phyloP scores from a whole-genome alignment of 2,797 vertebrate genomes.

The Dallia pectoralis region DNA sequence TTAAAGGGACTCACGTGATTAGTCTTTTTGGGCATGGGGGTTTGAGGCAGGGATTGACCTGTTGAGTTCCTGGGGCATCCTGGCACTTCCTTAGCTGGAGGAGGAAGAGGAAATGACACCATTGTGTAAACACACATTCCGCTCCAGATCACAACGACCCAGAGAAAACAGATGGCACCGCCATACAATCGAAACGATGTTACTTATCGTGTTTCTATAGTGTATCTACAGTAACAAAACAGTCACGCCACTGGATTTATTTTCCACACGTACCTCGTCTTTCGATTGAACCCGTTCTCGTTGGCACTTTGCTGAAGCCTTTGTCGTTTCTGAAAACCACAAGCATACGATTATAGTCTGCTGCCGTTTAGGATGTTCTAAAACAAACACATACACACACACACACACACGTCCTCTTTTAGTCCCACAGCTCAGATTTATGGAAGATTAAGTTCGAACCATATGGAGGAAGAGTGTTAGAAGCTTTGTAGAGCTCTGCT shows the following conservation, averaged over 20 bases:
- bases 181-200: not conserved
- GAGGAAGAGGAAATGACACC: conserved; percentile 67
- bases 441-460: conserved; percentile 21
- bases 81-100: conserved; percentile 79
- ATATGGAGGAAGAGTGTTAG: conserved; percentile 35
- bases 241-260: conserved; percentile 6
- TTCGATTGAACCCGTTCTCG: conserved; percentile 78
- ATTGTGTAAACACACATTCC: conserved; percentile 48
- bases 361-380: not conserved
- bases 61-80: conserved; percentile 75
- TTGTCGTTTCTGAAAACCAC: conserved; percentile 79
- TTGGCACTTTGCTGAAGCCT: conserved; percentile 78
- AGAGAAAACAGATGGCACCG: no score
- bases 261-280: conserved; percentile 73
- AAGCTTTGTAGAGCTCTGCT: conserved; percentile 13
- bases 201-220: not conserved
- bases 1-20: conserved; percentile 82
- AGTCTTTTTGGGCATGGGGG: conserved; percentile 87
- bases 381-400: no score
- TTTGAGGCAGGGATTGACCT: conserved; percentile 80
- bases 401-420: not conserved
- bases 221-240: not conserved
- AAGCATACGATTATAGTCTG: conserved; percentile 5
- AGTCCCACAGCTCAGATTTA: conserved; percentile 4
- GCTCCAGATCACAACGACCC: conserved; percentile 28